Conservation (phyloP, 2,888 invertebrate genomes). For the Halocaridina rubra region DNA sequence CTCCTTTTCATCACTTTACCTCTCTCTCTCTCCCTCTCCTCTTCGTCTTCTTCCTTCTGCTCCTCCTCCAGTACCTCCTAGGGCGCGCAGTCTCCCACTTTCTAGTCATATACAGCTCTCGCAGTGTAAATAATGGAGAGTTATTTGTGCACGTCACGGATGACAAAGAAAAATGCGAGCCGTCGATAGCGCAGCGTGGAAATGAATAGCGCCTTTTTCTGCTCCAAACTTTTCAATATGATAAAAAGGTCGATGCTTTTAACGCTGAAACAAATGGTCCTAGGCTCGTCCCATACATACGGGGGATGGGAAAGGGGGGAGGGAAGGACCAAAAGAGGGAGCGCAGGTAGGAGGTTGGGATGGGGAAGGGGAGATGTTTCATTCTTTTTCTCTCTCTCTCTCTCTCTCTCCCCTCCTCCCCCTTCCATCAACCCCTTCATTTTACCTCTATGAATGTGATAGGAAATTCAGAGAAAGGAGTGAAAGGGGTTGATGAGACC, state of each 20-base stretch:
- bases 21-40: too few relatives aligned
- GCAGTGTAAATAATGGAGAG: conserved; percentile 54
- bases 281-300: conserved; percentile 40
- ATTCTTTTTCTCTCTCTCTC: not conserved
- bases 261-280: conserved; percentile 51
- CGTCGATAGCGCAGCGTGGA: conserved; percentile 51
- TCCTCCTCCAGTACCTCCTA: too few relatives aligned
- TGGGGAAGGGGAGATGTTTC: not conserved
- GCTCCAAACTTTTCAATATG: conserved; percentile 53
- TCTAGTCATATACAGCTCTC: conserved; percentile 53
- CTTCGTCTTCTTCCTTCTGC: too few relatives aligned
- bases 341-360: not conserved
- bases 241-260: conserved; percentile 54
- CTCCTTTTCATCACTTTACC: too few relatives aligned
- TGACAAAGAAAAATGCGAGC: conserved; percentile 52
- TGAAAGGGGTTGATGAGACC: not conserved
- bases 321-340: not conserved
- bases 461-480: not conserved
- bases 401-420: not conserved
- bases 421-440: not conserved
- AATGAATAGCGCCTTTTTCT: conserved; percentile 53
- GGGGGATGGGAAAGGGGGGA: not conserved
- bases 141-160: conserved; percentile 41
- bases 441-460: not conserved
- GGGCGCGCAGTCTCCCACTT: conserved; percentile 7